Conservation (phyloP, 30 jellyfish, hydroid and myxozoan species). For the Turritopsis rubra region DNA sequence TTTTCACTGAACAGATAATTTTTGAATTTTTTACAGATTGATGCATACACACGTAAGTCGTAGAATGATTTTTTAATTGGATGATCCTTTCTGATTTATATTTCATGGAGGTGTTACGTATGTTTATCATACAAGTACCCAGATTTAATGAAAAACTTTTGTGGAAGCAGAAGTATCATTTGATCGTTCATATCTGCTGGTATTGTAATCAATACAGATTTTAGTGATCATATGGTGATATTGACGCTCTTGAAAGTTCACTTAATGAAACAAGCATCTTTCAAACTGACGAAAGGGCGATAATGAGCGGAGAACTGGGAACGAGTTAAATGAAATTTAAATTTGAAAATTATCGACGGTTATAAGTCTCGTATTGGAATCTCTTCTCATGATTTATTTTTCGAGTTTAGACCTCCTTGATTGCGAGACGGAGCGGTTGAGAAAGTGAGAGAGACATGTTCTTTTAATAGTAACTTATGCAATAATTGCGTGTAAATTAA, state of each 20-base stretch:
- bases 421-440: not conserved
- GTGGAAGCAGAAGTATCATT: too few species aligned
- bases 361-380: not conserved
- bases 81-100: too few species aligned
- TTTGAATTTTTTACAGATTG: not conserved
- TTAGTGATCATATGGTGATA: too few species aligned
- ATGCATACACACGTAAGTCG: not conserved
- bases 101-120: too few species aligned
- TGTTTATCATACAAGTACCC: too few species aligned
- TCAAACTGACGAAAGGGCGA: not conserved
- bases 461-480: not conserved
- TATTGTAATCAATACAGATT: too few species aligned
- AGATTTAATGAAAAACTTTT: too few species aligned
- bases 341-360: not conserved
- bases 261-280: not conserved
- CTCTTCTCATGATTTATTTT: not conserved
- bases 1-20: not conserved
- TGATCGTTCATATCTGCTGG: too few species aligned
- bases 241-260: too few species aligned
- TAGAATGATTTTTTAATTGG: not conserved
- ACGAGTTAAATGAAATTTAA: not conserved
- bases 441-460: not conserved
- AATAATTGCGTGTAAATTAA: not conserved
- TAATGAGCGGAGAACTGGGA: not conserved
- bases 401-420: too few species aligned